These are phyloP conservation scores for Daktulosphaira vitifoliae DNA, from an alignment of 1,140 invertebrate genomes.

Conservation along the genomic window DNA sequence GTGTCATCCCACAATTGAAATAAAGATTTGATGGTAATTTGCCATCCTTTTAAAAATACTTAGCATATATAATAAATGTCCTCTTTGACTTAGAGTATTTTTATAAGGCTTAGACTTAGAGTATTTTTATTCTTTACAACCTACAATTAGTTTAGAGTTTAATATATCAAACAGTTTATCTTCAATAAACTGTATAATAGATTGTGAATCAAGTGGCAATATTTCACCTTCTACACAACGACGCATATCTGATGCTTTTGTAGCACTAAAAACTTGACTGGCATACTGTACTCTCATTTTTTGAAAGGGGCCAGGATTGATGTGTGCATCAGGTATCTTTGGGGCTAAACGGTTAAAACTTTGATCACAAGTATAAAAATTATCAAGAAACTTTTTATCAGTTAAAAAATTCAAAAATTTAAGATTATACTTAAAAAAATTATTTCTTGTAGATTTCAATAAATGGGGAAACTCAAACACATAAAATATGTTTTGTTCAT, in stretches of 20 bases:
- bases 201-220: too few species aligned
- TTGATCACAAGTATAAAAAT: neutral
- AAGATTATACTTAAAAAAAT: neutral
- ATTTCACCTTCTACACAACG: too few species aligned
- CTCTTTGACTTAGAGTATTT: too few species aligned
- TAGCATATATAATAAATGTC: too few species aligned
- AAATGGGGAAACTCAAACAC: neutral
- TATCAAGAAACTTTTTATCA: neutral
- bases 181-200: too few species aligned
- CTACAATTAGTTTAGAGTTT: neutral
- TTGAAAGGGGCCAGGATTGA: neutral
- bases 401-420: neutral
- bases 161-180: too few species aligned
- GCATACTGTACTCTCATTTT: neutral
- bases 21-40: neutral
- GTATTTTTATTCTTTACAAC: conserved; percentile 4
- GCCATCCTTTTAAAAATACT: conserved; percentile 2
- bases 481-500: neutral
- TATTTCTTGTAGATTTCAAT: neutral
- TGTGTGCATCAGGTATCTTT: neutral
- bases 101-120: neutral
- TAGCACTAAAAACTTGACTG: too few species aligned
- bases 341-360: neutral
- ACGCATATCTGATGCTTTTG: too few species aligned
- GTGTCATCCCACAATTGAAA: conserved; percentile 2